Evolutionary conservation across 2,888 invertebrate species (phyloP).

Genomic region (Anoncus sp.): DNA sequence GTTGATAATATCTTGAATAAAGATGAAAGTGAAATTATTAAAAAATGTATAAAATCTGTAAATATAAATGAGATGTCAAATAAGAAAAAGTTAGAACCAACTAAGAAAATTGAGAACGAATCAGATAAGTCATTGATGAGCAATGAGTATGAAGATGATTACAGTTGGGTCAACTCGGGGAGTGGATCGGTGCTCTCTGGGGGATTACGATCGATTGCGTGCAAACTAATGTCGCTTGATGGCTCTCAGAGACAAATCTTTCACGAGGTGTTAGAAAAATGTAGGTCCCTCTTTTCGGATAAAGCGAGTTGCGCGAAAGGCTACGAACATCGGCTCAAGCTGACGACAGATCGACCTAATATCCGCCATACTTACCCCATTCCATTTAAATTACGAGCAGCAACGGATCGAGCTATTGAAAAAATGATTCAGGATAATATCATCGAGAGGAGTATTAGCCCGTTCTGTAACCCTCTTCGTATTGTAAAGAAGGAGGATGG

Average conservation of each 20-base stretch:
- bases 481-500: constrained; percentile 71
- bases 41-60: no score
- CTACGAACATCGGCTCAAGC: constrained; percentile 5
- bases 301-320: constrained; percentile 25
- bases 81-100: no score
- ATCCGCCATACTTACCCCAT: constrained; percentile 8
- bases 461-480: constrained; percentile 71
- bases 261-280: constrained; percentile 24
- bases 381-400: constrained; percentile 58
- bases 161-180: constrained; percentile 29
- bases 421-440: constrained; percentile 69
- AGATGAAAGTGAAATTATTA: no score
- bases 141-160: no score
- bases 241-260: constrained; percentile 1
- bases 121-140: no score
- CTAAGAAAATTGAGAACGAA: no score
- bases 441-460: constrained; percentile 67
- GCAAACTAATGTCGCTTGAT: constrained; percentile 30
- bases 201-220: constrained; percentile 16
- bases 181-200: constrained; percentile 38
- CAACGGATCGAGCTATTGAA: constrained; percentile 58
- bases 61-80: no score
- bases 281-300: constrained; percentile 63
- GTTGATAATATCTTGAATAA: no score
- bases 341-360: not conserved